phyloP scores from a whole-genome alignment of 2,888 invertebrate genomes.

The Euzophera pinguis region DNA sequence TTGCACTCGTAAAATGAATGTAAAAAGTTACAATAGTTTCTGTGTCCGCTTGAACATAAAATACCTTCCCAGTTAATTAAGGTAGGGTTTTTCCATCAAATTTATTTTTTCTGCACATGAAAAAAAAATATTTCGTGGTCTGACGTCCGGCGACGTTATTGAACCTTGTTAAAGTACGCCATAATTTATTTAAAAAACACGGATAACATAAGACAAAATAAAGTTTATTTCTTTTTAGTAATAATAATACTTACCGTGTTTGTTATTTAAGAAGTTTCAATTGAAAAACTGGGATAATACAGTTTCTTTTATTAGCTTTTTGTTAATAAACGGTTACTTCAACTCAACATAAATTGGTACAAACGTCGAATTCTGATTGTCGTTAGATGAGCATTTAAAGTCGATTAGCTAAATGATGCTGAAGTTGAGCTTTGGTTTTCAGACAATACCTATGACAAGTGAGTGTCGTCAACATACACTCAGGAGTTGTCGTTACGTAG shows the following conservation, averaged over 20 bases:
- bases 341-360: slow-evolving; percentile 57
- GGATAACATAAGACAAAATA: too few relatives aligned
- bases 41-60: neutral
- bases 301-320: slow-evolving; percentile 68
- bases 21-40: neutral
- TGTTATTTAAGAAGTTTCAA: neutral
- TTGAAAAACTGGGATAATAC: slow-evolving; percentile 35
- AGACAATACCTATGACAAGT: neutral
- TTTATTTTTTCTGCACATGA: too few relatives aligned
- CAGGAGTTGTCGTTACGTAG: neutral
- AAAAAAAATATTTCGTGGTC: too few relatives aligned
- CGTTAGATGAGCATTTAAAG: slow-evolving; percentile 19
- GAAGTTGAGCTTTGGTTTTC: slow-evolving; percentile 60
- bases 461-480: neutral
- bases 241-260: too few relatives aligned
- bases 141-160: too few relatives aligned
- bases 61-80: neutral
- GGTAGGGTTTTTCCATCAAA: too few relatives aligned
- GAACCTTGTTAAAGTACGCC: too few relatives aligned
- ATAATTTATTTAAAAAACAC: too few relatives aligned
- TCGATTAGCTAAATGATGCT: slow-evolving; percentile 23
- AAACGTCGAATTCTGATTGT: slow-evolving; percentile 44
- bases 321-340: slow-evolving; percentile 69
- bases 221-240: too few relatives aligned
- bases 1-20: neutral